Evolutionary conservation across 2,888 invertebrate genomes (phyloP), one percentile per base, ranked within the genome.

Genomic region (Ochlodes sylvanus): DNA sequence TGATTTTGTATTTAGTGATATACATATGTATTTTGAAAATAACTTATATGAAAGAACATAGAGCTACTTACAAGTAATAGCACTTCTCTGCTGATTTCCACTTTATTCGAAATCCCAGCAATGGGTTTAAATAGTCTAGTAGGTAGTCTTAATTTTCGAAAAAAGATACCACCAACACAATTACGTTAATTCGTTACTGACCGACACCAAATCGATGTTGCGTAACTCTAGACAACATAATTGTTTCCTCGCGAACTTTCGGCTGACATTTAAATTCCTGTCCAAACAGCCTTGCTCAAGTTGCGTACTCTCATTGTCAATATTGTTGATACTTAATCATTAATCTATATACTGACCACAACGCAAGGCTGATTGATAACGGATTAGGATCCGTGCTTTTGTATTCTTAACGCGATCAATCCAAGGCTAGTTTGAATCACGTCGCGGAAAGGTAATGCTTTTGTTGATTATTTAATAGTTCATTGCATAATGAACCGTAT

Each of bases 341-440:
- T 72, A 74, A 71, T 71, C 74, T 71, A 70, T 72, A 73, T 73
- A 68, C 69, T 71, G 72, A 72, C 72, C 69, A 27, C 27, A 5
- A 27, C n/a, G 62, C 77, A 81, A 81, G 82, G 81, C 73, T 76
- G 70, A 55, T 68, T 64, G 70, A 69, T 73, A 72, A 69, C 69
- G 65, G 66, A 61, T 52, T 64, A 71, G 66, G 71, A 75, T 74
- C 76, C 73, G 63, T 69, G 72, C 74, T 81, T 80, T 82, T 84
- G 77, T 81, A 76, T 80, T 74, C 70, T 70, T 58, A 69, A 65
- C 64, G 68, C 58, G 68, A 73, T 74, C 71, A 54, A 64, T 72
- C 76, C 79, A 77, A 69, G 80, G 77, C 75, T 75, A 70, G 52
- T 62, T 71, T 70, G 66, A 69, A 71, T 80, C 82, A 84, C 83